A percentile compares a stretch with the other conserved stretches of the same genome.
Conservation (phyloP, 2,113 vertebrate species). For the Paramormyrops kingsleyae region DNA sequence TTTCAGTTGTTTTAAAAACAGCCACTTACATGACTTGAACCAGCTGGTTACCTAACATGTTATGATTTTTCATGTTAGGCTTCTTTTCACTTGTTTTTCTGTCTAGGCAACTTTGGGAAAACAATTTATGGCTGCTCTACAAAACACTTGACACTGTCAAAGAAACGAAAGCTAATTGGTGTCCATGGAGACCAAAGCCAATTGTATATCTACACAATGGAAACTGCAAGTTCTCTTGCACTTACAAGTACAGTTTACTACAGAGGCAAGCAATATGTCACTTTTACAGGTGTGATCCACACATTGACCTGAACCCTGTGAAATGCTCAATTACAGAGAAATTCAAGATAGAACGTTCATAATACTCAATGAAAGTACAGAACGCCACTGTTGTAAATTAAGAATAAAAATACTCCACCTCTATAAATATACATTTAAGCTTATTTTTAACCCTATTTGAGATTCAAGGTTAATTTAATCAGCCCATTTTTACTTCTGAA, state of each 20-base stretch:
- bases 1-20: slow-evolving; percentile 17
- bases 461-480: slow-evolving; percentile 76
- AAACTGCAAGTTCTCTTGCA: slow-evolving; percentile 52
- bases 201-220: slow-evolving; percentile 55
- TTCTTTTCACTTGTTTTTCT: slow-evolving; percentile 44
- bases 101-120: slow-evolving; percentile 50
- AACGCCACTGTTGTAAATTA: slow-evolving; percentile 20
- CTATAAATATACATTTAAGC: slow-evolving; percentile 57
- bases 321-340: not conserved
- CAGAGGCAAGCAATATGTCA: slow-evolving; percentile 9
- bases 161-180: slow-evolving; percentile 70
- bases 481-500: slow-evolving; percentile 65
- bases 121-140: slow-evolving; percentile 51
- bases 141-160: slow-evolving; percentile 41
- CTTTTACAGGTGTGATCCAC: slow-evolving; percentile 4
- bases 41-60: slow-evolving; percentile 21
- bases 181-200: slow-evolving; percentile 57
- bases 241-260: slow-evolving; percentile 53
- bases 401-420: slow-evolving; percentile 35
- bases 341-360: not conserved
- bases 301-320: not conserved
- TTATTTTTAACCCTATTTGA: slow-evolving; percentile 67
- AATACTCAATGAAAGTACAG: not conserved
- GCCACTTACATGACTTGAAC: slow-evolving; percentile 12
- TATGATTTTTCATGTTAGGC: slow-evolving; percentile 38